Percentiles rank a stretch among this genome's conserved stretches.
phyloP scores from a whole-genome alignment of 1,140 invertebrate species.

The Zaprionus ornatus region DNA sequence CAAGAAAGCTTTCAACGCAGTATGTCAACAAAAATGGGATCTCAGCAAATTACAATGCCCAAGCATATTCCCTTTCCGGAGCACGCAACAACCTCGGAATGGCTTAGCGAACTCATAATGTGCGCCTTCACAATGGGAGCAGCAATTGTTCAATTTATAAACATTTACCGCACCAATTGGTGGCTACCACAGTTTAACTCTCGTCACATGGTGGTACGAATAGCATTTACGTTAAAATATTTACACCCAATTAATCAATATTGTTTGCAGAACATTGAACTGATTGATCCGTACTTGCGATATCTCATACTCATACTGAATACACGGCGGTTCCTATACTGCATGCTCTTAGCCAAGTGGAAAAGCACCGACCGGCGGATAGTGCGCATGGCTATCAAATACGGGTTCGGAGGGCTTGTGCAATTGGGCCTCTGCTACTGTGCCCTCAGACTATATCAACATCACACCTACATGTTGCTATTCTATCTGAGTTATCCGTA shows the following conservation, averaged over 20 bases:
- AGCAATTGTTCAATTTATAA: slow-evolving; percentile 93
- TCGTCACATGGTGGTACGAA: slow-evolving; percentile 92
- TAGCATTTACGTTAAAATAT: neutral
- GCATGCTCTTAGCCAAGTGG: slow-evolving; percentile 69
- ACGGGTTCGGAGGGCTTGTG: slow-evolving; percentile 59
- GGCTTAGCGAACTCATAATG: slow-evolving; percentile 94
- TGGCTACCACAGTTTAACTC: slow-evolving; percentile 97
- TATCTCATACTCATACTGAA: slow-evolving; percentile 92
- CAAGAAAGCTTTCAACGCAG: slow-evolving; percentile 50
- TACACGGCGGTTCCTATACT: slow-evolving; percentile 90
- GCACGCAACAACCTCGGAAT: slow-evolving; percentile 91
- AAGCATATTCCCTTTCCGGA: slow-evolving; percentile 94
- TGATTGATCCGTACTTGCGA: slow-evolving; percentile 95
- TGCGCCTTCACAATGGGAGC: slow-evolving; percentile 91
- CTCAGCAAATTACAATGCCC: slow-evolving; percentile 83
- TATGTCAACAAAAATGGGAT: slow-evolving; percentile 36
- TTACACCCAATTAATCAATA: neutral
- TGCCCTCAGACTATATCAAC: slow-evolving; percentile 78
- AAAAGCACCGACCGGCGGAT: slow-evolving; percentile 31
- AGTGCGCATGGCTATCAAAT: slow-evolving; percentile 53
- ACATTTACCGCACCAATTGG: slow-evolving; percentile 98
- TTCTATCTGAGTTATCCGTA: slow-evolving; percentile 92
- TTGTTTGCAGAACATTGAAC: slow-evolving; percentile 94
- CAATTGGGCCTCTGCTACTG: slow-evolving; percentile 86
- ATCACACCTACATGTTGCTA: slow-evolving; percentile 62